phyloP scores from a whole-genome alignment of 2,797 vertebrate species.

The Brachyalestes nurse region DNA sequence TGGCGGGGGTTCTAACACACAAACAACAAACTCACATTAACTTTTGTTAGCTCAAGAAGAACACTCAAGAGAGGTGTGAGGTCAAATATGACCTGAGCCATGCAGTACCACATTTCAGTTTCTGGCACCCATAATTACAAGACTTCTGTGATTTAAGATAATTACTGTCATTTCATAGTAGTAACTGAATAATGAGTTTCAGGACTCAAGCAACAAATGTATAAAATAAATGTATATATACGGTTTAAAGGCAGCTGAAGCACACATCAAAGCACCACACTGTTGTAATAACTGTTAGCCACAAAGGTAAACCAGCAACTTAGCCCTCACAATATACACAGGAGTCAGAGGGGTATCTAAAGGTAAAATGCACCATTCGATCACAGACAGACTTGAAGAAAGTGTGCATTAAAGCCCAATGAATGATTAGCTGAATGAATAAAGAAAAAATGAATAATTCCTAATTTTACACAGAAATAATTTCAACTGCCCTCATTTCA shows the following conservation, averaged over 20 bases:
- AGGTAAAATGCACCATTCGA: background rate
- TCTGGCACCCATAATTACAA: too few species aligned
- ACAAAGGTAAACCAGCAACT: background rate
- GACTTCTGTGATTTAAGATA: too few species aligned
- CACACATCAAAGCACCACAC: background rate
- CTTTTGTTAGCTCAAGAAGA: background rate
- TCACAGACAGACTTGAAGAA: background rate
- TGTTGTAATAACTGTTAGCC: background rate
- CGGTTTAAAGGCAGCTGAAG: background rate
- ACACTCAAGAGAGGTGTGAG: background rate
- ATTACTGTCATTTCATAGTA: too few species aligned
- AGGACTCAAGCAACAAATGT: background rate
- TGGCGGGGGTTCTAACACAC: constrained; percentile 49
- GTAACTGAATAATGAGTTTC: too few species aligned
- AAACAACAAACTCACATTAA: constrained; percentile 21
- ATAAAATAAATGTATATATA: background rate
- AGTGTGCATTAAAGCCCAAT: constrained; percentile 2
- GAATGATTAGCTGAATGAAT: background rate
- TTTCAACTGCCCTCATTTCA: background rate
- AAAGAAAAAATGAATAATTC: background rate
- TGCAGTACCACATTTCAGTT: too few species aligned
- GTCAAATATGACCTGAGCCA: background rate
- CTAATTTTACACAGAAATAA: background rate
- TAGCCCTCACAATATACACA: background rate
- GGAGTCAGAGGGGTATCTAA: background rate